Percentiles rank a stretch among this genome's conserved stretches.
Evolutionary conservation across 2,888 invertebrate genomes (phyloP).

Genomic region (Macrophya annulata): DNA sequence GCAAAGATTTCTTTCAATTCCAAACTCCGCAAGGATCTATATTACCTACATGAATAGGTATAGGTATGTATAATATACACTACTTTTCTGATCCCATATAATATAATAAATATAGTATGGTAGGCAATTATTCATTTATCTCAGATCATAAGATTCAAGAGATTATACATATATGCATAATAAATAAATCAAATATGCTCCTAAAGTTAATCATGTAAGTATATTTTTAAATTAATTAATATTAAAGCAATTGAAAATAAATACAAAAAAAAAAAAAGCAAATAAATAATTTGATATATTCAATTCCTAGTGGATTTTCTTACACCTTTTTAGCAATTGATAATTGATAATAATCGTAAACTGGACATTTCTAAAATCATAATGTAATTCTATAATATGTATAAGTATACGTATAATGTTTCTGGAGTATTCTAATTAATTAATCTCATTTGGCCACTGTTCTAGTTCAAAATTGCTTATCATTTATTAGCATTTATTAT

Average conservation of each 20-base stretch:
- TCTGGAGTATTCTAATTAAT: not conserved
- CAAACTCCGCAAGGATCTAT: not conserved
- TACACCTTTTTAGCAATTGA: not conserved
- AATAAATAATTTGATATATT: not conserved
- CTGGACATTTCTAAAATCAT: not conserved
- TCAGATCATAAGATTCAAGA: constrained; percentile 8
- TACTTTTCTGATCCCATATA: not conserved
- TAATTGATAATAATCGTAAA: not conserved
- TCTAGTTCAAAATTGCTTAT: constrained; percentile 11
- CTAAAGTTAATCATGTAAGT: not conserved
- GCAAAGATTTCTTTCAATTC: not conserved
- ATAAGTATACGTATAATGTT: not conserved
- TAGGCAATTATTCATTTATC: constrained; percentile 12
- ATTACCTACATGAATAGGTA: too few relatives aligned
- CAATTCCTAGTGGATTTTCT: not conserved
- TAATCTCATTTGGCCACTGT: constrained; percentile 42
- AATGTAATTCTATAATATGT: not conserved
- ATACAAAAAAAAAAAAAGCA: not conserved
- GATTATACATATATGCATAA: not conserved
- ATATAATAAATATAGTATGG: not conserved
- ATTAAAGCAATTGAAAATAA: not conserved
- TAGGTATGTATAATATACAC: not conserved
- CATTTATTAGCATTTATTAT: constrained; percentile 12
- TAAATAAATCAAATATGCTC: not conserved
- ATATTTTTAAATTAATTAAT: not conserved